phyloP scores from a whole-genome alignment of 2,113 vertebrate species.

The Corydoras maculifer region DNA sequence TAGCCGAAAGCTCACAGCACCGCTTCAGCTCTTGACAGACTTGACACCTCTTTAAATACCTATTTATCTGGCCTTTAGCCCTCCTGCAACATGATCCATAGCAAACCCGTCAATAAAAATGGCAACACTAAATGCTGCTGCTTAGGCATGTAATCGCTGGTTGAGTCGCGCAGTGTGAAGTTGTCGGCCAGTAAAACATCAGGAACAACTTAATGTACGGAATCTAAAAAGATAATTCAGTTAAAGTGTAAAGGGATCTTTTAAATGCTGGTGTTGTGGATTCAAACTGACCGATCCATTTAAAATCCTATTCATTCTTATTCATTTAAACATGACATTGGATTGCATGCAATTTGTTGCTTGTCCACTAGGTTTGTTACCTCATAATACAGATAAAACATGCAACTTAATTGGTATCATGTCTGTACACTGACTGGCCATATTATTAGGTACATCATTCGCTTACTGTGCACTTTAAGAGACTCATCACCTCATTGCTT shows the following conservation, averaged over 20 bases:
- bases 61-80: conserved; percentile 3
- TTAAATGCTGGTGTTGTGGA: background rate
- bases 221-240: too few species aligned
- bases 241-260: too few species aligned
- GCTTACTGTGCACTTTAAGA: too few species aligned
- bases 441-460: too few species aligned
- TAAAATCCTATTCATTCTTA: background rate
- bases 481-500: too few species aligned
- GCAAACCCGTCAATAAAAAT: conserved; percentile 5
- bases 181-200: conserved; percentile 3
- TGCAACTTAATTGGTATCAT: too few species aligned
- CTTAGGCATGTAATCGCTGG: background rate
- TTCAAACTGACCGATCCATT: background rate
- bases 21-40: conserved; percentile 2
- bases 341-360: too few species aligned
- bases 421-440: too few species aligned
- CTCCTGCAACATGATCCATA: background rate
- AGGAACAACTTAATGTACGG: too few species aligned
- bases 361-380: too few species aligned
- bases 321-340: too few species aligned
- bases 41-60: conserved; percentile 14
- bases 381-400: too few species aligned
- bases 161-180: background rate
- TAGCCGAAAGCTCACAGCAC: background rate
- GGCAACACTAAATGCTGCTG: conserved; percentile 1